Conservation (phyloP, 2,888 invertebrate genomes). For the Leptopilina myrica region DNA sequence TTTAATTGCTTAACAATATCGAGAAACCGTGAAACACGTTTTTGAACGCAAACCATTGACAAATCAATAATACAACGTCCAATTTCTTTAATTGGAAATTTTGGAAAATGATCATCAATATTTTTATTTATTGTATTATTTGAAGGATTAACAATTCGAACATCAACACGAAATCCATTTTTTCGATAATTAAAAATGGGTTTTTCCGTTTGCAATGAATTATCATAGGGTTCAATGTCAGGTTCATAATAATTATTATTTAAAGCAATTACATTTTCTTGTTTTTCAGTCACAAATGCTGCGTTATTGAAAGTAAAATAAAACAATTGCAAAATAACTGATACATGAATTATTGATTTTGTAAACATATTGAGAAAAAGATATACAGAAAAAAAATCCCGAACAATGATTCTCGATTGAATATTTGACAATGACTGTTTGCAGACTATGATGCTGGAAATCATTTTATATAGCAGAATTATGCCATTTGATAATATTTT, state of each 20-base stretch:
- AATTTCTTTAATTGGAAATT: slow-evolving; percentile 77
- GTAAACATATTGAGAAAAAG: slow-evolving; percentile 48
- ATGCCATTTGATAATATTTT: slow-evolving; percentile 69
- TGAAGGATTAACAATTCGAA: slow-evolving; percentile 64
- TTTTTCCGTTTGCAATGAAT: slow-evolving; percentile 52
- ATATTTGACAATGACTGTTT: slow-evolving; percentile 38
- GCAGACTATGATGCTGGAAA: neutral
- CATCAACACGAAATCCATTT: slow-evolving; percentile 68
- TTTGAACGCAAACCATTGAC: slow-evolving; percentile 80
- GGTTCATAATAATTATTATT: slow-evolving; percentile 53
- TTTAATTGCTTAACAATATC: slow-evolving; percentile 78
- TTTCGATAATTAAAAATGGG: slow-evolving; percentile 67
- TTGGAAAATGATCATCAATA: slow-evolving; percentile 77
- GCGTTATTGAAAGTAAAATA: slow-evolving; percentile 47
- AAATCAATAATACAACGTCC: slow-evolving; percentile 78
- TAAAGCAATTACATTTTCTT: slow-evolving; percentile 45
- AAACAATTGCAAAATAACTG: slow-evolving; percentile 39
- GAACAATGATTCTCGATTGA: slow-evolving; percentile 42
- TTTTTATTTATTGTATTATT: slow-evolving; percentile 53
- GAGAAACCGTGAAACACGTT: slow-evolving; percentile 79
- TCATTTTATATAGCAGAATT: slow-evolving; percentile 72
- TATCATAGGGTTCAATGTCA: slow-evolving; percentile 56
- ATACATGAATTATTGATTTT: slow-evolving; percentile 46
- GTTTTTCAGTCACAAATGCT: slow-evolving; percentile 11
- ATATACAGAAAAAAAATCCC: slow-evolving; percentile 41